Base-by-base conservation (phyloP, 2,113 vertebrate species). In the Coturnix japonica region DNA sequence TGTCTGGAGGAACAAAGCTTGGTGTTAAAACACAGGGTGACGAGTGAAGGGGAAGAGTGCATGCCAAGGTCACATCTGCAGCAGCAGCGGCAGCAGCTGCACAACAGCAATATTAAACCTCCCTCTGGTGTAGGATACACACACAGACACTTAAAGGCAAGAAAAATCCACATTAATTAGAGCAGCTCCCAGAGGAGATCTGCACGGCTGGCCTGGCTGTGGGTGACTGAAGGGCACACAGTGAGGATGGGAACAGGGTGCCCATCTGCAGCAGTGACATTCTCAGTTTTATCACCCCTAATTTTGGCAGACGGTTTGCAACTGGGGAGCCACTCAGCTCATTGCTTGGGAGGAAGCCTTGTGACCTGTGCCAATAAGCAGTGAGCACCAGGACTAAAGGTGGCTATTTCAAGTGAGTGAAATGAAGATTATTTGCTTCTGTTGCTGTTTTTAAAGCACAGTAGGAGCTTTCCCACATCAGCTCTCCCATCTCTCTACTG, bases 121-220 rank as follows among this genome's bases (percentile, higher is more conserved):
- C 66, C 23, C 60, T 93, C 56, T 69, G 63, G 66, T 46, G 74
- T 6, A 51, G 92, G 79, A 87, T 19, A 85, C 86, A 44, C 56
- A 82, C 72, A 57, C 33, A 33, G 75, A 76, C 87, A 76, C 63
- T 74, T 70, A 73, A 87, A 87, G 91, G 84, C 85, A 82, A 87
- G 85, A 96, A 94, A 92, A 91, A 92, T 74, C 82, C 49, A 83
- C 33, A 46, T 90, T 79, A 91, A 93, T 91, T 85, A 79, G 81
- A 95, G 63, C 44, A 14, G 56, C 18, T 76, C 66, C 64, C 89
- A 80, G 54, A 81, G 66, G 64, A 89, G 81, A 6, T 8, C 66
- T 51, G 74, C 1, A 0, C 46, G 35, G 66, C 86, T 72, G n/a
- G 39, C 60, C 30, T 35, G 69, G 90, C 87, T 81, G 90, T 2